Evolutionary conservation across 2,113 vertebrate species (phyloP).

Genomic region (Thinocorus orbignyianus): DNA sequence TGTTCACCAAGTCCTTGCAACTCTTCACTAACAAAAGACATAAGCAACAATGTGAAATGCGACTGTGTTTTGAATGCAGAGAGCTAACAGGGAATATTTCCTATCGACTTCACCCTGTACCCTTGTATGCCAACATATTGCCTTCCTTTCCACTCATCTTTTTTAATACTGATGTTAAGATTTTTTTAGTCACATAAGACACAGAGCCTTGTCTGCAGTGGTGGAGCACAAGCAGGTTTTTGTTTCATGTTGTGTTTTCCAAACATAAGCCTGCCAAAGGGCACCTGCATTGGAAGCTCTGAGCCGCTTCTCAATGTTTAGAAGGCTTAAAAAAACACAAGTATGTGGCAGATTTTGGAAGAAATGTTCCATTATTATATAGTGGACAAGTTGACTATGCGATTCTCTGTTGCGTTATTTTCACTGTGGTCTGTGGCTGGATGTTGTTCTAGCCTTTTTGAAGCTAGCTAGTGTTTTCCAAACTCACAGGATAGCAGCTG

Average conservation of each 20-base stretch:
- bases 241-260: background rate
- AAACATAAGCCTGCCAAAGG: background rate
- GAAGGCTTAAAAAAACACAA: background rate
- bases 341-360: background rate
- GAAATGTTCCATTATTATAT: background rate
- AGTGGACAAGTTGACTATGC: background rate
- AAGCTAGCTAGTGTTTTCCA: background rate
- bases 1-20: background rate
- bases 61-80: background rate
- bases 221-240: background rate
- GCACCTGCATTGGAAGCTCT: background rate
- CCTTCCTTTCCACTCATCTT: background rate
- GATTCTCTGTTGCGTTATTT: background rate
- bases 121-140: background rate
- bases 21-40: background rate
- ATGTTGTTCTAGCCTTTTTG: background rate
- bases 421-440: background rate
- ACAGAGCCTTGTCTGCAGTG: rapidly evolving
- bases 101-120: background rate
- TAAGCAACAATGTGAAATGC: background rate
- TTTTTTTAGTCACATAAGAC: background rate
- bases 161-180: background rate
- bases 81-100: background rate
- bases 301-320: background rate
- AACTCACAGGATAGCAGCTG: background rate